Base-by-base conservation (phyloP, 2,113 vertebrate genomes). In the Melanocharis versteri region DNA sequence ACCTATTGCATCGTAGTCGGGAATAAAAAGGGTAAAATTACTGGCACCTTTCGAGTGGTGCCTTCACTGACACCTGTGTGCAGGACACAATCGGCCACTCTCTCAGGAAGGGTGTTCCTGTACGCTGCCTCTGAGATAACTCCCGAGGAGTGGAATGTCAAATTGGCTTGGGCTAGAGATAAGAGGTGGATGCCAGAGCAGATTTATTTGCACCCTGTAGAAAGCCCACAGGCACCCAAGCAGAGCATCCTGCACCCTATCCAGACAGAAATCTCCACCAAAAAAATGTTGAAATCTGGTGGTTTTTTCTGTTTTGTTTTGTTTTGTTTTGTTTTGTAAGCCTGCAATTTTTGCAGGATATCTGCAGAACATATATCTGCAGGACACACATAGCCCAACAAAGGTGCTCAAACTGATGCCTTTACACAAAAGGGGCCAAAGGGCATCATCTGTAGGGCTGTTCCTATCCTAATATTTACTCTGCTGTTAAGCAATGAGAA, bases 71-170 rank as follows among this genome's bases (percentile, higher is more conserved):
- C 18, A 30, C 19, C 24, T 57, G 56, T 54, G 76, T 54, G 30
- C 71, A 72, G 54, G 75, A 39, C 30, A 27, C 22, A 13, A 12
- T 16, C 70, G 85, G 15, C 45, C 2, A 2, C 62, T 45, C 9
- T 22, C 27, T 70, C 80, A 83, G 89, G 90, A 93, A 90, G 66
- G 85, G 72, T 68, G 50, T 54, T 96, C 44, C 89, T 82, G 39
- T 8, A 20, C 0, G 1, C 68, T 72, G 39, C 75, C 90, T 37
- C 56, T 23, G 10, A 82, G 70, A 27, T 68, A 61, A 78, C 37
- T 45, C 68, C 78, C 56, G 68, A 22, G 31, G 37, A 80, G 39
- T 0, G 1, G 42, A 70, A 69, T 4, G 6, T 56, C 65, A 57
- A 61, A 83, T 13, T 19, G 4, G 2, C 24, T 75, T 10, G 5